Evolutionary conservation across 2,797 vertebrate species (phyloP).

Genomic region (Peromyscus melanophrys): DNA sequence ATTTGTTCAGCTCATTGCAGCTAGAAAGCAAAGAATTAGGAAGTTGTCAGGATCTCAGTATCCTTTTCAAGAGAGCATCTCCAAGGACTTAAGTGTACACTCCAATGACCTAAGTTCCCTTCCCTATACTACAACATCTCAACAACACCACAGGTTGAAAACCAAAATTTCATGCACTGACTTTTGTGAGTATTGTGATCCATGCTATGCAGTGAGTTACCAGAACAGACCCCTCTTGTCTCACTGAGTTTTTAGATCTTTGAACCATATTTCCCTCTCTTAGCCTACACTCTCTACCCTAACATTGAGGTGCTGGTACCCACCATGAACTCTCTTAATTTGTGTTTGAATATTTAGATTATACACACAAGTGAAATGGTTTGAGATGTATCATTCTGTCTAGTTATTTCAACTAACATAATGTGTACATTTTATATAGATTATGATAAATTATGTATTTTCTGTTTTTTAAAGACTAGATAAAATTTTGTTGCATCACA

Average conservation of each 20-base stretch:
- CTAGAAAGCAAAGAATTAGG: neutral
- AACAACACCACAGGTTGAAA: rapidly evolving
- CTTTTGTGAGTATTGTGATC: neutral
- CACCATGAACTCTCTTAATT: neutral
- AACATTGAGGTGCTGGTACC: neutral
- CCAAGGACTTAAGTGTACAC: neutral
- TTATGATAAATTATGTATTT: neutral
- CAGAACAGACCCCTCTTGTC: neutral
- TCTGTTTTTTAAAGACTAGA: neutral
- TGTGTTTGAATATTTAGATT: neutral
- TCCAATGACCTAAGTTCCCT: rapidly evolving
- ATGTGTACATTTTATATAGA: neutral
- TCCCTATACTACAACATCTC: too few species aligned
- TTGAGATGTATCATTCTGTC: neutral
- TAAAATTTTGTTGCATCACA: neutral
- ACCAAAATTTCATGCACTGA: neutral
- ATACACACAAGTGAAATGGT: neutral
- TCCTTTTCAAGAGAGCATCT: neutral
- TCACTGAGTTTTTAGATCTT: neutral
- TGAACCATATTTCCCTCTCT: neutral
- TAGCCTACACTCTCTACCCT: rapidly evolving
- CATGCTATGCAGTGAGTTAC: neutral
- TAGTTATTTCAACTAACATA: neutral
- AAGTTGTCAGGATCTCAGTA: neutral
- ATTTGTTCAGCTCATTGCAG: neutral